Evolutionary conservation across 1,140 invertebrate genomes (phyloP), one percentile per base, ranked within the genome.

Genomic region (Conus betulinus): DNA sequence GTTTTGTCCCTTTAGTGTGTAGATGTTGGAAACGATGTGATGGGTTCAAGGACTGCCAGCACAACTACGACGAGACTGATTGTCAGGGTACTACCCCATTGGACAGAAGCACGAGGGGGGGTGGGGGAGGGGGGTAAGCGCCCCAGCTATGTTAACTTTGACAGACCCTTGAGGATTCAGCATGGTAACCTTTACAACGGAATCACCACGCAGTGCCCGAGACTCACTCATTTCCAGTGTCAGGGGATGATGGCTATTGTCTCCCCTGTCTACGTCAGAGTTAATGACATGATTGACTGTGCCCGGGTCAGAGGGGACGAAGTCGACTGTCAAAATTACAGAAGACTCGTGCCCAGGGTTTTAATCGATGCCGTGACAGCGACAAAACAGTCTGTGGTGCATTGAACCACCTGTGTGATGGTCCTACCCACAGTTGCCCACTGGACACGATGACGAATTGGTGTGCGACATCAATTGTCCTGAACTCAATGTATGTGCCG

Each of bases 271-370:
- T 88, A 74, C 53, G 55, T 87, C 78, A 79, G 88, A 27, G 87
- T 85, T 60, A 89, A 89, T 85, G 85, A 79, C 20, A 27, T 87
- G 60, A n/a, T 67, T n/a, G 88, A 89, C 85, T n/a, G n/a, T 89
- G 88, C 53, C 88, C 88, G 13, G 60, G 67, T 23, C 27, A 82
- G 88, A 87, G n/a, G n/a, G 57, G 88, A 89, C 82, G 88, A 89
- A 79, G 84, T 57, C 8, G 39, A 15, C 57, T 85, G 74, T 39
- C 39, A 84, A 5, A 84, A 60, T 63, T 23, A 87, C 20, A n/a
- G n/a, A 67, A 55, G 39, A 39, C n/a, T n/a, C 39, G 13, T 89
- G 88, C 63, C 57, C 39, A 53, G 71, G 55, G 39, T 84, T 79
- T 23, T 89, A n/a, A 89, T 63, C 81, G 71, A 11, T 89, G 88